A percentile compares a stretch with the other conserved stretches of the same genome.
These are phyloP conservation scores for Drosophila nikananu DNA, from an alignment of 1,140 invertebrate species.

Conservation along the genomic window DNA sequence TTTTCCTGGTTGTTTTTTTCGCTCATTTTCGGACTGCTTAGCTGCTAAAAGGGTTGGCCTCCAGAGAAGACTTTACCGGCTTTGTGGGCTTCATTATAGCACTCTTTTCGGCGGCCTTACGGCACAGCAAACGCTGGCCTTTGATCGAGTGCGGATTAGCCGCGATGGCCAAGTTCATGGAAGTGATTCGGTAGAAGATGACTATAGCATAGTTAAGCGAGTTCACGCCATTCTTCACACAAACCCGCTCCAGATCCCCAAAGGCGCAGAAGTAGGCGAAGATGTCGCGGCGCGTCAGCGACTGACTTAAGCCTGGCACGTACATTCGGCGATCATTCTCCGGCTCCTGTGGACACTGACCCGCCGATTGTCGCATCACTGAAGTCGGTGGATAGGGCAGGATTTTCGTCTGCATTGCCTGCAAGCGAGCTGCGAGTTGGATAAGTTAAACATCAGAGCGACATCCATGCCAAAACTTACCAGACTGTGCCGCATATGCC, in stretches of 20 bases:
- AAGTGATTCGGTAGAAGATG: background rate
- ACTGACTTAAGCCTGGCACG: background rate
- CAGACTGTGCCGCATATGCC: background rate
- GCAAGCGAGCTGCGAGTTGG: background rate
- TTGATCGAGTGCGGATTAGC: slow-evolving; percentile 3
- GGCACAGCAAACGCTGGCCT: background rate
- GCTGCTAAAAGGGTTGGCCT: background rate
- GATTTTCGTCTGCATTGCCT: background rate
- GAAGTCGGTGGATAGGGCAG: background rate
- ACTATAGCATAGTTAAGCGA: slow-evolving; percentile 3
- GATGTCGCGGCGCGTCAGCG: slow-evolving; percentile 4
- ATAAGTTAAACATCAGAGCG: no score
- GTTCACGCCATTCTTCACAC: background rate
- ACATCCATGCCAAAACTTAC: background rate
- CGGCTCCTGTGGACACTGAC: background rate
- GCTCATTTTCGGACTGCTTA: background rate
- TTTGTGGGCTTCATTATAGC: background rate
- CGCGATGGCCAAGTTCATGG: background rate
- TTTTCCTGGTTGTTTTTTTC: background rate
- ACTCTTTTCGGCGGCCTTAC: background rate
- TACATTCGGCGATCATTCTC: slow-evolving; percentile 8
- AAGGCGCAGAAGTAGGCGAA: background rate
- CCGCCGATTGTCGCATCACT: background rate
- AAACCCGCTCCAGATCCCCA: slow-evolving; percentile 1
- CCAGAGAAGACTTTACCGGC: background rate